phyloP scores from a whole-genome alignment of 2,797 vertebrate species.

The Oophaga sylvatica region DNA sequence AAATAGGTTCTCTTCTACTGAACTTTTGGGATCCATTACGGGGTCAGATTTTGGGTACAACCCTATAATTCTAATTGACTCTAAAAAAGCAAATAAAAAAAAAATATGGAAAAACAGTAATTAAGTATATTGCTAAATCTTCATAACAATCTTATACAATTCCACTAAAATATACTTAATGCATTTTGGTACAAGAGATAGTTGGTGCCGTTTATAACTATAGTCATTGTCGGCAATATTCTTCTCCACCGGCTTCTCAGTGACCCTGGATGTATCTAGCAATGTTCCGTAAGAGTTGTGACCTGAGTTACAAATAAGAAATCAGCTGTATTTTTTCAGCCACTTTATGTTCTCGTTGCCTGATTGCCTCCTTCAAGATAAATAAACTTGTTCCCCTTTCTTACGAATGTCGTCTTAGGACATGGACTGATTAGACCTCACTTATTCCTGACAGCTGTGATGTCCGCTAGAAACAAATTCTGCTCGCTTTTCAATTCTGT shows the following conservation, averaged over 20 bases:
- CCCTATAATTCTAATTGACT: too few species aligned
- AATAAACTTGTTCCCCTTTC: slow-evolving; percentile 38
- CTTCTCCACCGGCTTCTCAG: neutral
- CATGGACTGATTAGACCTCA: slow-evolving; percentile 35
- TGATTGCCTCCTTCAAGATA: slow-evolving; percentile 40
- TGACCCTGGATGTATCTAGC: slow-evolving; percentile 20
- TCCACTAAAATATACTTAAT: neutral
- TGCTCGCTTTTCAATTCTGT: neutral
- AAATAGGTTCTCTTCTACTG: too few species aligned
- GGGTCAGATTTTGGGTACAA: too few species aligned
- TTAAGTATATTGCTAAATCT: neutral
- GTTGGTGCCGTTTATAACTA: neutral
- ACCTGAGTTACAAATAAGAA: slow-evolving; percentile 30
- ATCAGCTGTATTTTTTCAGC: slow-evolving; percentile 35
- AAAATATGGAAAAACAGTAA: neutral
- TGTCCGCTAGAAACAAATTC: slow-evolving; percentile 1
- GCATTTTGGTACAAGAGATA: neutral
- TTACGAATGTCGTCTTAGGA: slow-evolving; percentile 3
- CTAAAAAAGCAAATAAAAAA: neutral
- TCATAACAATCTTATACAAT: neutral
- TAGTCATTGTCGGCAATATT: neutral
- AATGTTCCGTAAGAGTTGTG: slow-evolving; percentile 32
- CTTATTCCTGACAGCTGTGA: slow-evolving; percentile 37
- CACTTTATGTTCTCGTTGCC: slow-evolving; percentile 13
- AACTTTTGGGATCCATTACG: too few species aligned